Conservation (phyloP, 2,797 vertebrate genomes). For the Streptopelia turtur region DNA sequence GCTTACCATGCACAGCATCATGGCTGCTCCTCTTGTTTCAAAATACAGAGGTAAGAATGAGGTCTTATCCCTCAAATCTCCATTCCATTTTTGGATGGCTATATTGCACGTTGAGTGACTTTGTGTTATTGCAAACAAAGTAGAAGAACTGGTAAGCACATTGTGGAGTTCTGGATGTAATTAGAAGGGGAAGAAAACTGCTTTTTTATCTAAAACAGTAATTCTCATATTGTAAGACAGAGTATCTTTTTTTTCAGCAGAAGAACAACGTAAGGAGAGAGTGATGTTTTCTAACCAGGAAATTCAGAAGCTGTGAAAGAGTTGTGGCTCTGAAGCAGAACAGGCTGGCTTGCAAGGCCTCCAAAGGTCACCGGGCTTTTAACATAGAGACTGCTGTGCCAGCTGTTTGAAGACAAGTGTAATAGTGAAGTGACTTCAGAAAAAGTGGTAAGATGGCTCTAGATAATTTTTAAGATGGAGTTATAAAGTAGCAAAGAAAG, state of each 20-base stretch:
- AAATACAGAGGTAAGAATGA: neutral
- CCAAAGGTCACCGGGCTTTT: neutral
- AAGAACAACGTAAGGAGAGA: neutral
- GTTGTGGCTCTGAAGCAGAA: neutral
- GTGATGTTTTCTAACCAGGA: neutral
- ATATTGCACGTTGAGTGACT: neutral
- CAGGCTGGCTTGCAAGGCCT: neutral
- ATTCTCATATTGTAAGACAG: neutral
- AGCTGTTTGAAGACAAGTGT: neutral
- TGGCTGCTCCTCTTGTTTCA: neutral
- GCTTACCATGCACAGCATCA: neutral
- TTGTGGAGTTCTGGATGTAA: neutral
- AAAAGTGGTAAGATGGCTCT: neutral
- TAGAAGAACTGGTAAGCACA: neutral
- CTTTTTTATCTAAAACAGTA: neutral
- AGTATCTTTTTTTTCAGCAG: neutral
- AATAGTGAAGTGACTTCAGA: neutral
- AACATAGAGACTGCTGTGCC: neutral
- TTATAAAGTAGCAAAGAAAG: neutral
- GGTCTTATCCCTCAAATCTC: neutral
- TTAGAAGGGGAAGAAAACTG: neutral
- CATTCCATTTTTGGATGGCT: neutral
- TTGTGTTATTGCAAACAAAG: neutral
- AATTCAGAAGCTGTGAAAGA: neutral
- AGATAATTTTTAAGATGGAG: neutral